phyloP scores from a whole-genome alignment of 2,797 vertebrate genomes.

The Anguilla obscura region DNA sequence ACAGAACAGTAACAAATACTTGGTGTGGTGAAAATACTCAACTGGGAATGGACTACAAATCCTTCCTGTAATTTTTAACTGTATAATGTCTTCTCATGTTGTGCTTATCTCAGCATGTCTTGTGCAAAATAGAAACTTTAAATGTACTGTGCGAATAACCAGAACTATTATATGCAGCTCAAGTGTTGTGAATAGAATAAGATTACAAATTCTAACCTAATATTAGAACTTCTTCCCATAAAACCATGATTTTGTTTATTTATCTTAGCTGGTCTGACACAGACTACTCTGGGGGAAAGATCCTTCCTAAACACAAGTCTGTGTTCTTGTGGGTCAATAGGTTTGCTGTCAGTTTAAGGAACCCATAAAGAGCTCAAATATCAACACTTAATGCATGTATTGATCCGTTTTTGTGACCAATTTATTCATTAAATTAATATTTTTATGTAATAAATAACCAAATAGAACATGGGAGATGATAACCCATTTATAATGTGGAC shows the following conservation, averaged over 20 bases:
- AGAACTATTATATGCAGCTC: not conserved
- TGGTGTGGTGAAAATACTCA: not conserved
- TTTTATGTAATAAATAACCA: not conserved
- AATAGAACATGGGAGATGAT: not conserved
- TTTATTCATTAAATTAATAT: not conserved
- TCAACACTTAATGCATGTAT: slow-evolving; percentile 6
- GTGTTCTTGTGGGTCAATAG: not conserved
- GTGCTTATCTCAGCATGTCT: not conserved
- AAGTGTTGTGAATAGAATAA: not conserved
- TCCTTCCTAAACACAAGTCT: not conserved
- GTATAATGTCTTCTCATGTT: not conserved
- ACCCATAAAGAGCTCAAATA: not conserved
- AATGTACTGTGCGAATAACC: not conserved
- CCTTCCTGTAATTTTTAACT: not conserved
- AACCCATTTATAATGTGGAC: not conserved
- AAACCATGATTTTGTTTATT: slow-evolving; percentile 9
- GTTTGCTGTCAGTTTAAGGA: not conserved
- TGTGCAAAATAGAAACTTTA: not conserved
- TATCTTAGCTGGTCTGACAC: not conserved
- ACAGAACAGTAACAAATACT: not conserved
- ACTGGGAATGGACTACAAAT: not conserved
- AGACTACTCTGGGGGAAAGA: not conserved
- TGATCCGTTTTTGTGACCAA: slow-evolving; percentile 8
- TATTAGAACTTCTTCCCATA: not conserved
- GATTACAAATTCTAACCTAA: not conserved